Conservation (phyloP, 2,113 vertebrate species). For the Lagopus leucura region DNA sequence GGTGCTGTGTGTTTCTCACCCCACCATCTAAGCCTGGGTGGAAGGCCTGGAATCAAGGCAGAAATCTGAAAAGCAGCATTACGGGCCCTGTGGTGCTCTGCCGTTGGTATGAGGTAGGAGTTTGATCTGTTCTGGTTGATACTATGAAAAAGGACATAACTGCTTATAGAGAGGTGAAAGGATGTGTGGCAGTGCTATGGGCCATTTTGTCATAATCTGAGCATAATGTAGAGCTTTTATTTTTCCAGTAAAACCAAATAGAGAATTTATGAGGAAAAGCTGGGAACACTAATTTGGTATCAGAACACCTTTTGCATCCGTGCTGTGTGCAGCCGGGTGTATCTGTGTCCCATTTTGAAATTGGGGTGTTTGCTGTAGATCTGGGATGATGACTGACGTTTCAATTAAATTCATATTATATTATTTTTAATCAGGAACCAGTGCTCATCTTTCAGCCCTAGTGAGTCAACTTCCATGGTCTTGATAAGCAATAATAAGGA, state of each 20-base stretch:
- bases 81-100: not conserved
- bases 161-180: not conserved
- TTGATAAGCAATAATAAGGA: not conserved
- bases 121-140: not conserved
- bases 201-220: not conserved
- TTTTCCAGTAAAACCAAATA: not conserved
- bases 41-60: not conserved
- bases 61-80: not conserved
- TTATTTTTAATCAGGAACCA: constrained; percentile 26
- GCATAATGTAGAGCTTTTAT: not conserved
- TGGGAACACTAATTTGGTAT: not conserved
- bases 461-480: constrained; percentile 4
- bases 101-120: not conserved
- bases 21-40: fast-evolving
- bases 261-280: not conserved
- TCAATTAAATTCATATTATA: not conserved
- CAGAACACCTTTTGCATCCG: not conserved
- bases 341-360: not conserved
- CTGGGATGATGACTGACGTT: constrained; percentile 36
- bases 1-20: not conserved
- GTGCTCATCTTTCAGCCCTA: not conserved
- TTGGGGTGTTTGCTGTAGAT: not conserved
- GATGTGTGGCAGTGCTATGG: not conserved
- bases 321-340: not conserved
- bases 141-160: not conserved